Percentiles rank a stretch among this genome's conserved stretches.
Evolutionary conservation across 2,113 vertebrate genomes (phyloP).

Genomic region (Ptilorrhoa leucosticta): DNA sequence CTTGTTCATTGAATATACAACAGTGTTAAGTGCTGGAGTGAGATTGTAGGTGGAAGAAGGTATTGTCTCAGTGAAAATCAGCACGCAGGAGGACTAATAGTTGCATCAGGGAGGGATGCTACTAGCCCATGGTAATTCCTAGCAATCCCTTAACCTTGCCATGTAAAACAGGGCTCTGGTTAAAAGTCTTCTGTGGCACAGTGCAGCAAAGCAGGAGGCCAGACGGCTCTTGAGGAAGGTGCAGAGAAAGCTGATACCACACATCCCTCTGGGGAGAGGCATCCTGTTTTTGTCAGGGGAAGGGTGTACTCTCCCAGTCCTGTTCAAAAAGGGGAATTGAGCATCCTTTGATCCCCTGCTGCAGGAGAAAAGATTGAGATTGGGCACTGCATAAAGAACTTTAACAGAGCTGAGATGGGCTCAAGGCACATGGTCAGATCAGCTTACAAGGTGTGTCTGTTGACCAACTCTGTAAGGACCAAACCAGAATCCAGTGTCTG

Average conservation of each 20-base stretch:
- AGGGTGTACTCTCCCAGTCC: neutral
- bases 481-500: neutral
- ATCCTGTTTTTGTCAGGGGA: neutral
- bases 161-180: neutral
- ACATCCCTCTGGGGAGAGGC: neutral
- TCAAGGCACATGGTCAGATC: neutral
- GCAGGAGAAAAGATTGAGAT: neutral
- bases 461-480: neutral
- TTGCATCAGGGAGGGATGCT: neutral
- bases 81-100: fast-evolving
- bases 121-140: neutral
- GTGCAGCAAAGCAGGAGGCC: neutral
- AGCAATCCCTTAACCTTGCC: neutral
- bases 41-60: neutral
- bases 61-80: neutral
- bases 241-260: neutral
- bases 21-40: neutral
- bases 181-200: neutral
- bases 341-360: neutral
- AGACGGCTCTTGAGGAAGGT: neutral
- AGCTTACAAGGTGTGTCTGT: neutral
- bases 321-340: neutral
- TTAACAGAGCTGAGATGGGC: no score
- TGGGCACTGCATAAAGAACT: neutral
- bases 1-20: neutral